Base-by-base conservation (phyloP, 2,113 vertebrate genomes). In the Loxodonta africana region DNA sequence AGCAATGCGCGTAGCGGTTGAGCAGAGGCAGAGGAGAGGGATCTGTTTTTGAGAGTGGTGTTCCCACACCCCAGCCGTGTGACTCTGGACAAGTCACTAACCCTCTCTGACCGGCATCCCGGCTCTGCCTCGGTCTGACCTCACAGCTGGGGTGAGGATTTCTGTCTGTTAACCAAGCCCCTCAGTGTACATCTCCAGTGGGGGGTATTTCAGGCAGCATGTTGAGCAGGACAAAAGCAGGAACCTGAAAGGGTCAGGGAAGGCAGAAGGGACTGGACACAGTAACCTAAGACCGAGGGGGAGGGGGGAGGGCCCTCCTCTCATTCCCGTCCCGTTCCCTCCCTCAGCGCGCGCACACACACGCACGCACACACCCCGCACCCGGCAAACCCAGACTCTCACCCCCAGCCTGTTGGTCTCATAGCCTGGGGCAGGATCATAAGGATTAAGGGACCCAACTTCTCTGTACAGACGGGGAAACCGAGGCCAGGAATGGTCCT, bases 1-100 rank as follows among this genome's bases (percentile, higher is more conserved):
- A 62, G 2, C 2, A 1, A 4, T 11, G 53, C 71, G 33, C 28
- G 1, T 5, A 4, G 4, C 14, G 48, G 23, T 8, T 76, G 48
- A 77, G 2, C 81, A 30, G n/a, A 60, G 25, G 20, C 37, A 15
- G 8, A 18, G 63, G 5, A 41, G 15, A 48, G 33, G 86, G 37
- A 6, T 33, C 81, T 26, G 41, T 5, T 26, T 57, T 41, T 11
- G 46, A 73, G 33, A 15, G 37, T 9, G 60, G 41, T 41, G 73
- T 37, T 20, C 6, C 62, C n/a, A 20, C 1, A 2, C 44, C 60
- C 81, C 0, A 0, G 26, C 69, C 53, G 44, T 85, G 94, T 53
- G 73, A 44, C 74, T 91, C 3, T n/a, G 76, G 76, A 41, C 9
- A 28, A 78, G 48, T 62, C 48, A 37, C 65, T 33, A 28, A 25